Evolutionary conservation across 2,113 vertebrate genomes (phyloP), one percentile per base, ranked within the genome.

Genomic region (Plectropomus leopardus): DNA sequence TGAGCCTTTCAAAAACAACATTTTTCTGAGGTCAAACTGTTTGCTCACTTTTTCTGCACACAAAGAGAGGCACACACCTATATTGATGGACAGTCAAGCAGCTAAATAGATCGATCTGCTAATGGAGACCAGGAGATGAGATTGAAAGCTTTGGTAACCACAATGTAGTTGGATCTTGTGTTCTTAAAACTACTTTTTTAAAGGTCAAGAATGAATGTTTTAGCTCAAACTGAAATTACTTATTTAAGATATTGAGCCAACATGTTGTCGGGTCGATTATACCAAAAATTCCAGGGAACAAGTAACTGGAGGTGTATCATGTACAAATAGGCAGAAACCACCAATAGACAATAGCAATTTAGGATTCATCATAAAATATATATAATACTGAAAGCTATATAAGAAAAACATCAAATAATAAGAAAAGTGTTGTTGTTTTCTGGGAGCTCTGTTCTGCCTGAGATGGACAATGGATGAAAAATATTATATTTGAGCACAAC

Each of bases 401-500:
- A 42, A 44, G 16, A 30, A 26, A 57, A 44, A 14, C 16, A 40
- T 16, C 24, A 7, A 60, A 10, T 45, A 54, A 24, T n/a, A 55
- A 64, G 14, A 3, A 7, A 17, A 42, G 13, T 9, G 10, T 11
- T 65, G 48, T 45, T 79, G 45, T 48, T 45, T 23, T 9, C 3
- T 32, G 7, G 7, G 4, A 60, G 8, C 23, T 47, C 14, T 36
- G 28, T 11, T 44, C n/a, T 11, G 17, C 24, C 10, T 28, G n/a
- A 78, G 32, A 63, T 24, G 40, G 19, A 36, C 28, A 30, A 73
- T 28, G 48, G 59, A 26, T 36, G 17, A 69, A 66, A 69, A 28
- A 64, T 5, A 64, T 72, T 51, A 8, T n/a, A 10, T 23, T 16
- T 60, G n/a, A 53, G 9, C 42, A 55, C n/a, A 67, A 15, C 53